Base-by-base conservation (phyloP, 2,113 vertebrate genomes). In the Hippopotamus amphibius region DNA sequence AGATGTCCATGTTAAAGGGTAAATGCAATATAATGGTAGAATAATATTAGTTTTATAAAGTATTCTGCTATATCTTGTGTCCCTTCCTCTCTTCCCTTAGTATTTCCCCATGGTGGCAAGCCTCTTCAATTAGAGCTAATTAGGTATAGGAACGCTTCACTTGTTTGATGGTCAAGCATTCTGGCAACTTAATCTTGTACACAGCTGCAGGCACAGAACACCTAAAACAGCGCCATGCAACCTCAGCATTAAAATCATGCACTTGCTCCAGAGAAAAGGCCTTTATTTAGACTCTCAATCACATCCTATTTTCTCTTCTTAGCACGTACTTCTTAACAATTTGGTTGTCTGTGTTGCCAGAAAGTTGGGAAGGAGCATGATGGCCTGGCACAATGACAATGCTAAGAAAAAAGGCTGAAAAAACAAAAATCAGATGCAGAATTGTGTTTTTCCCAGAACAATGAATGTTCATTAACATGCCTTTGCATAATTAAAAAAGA, bases 11-110 rank as follows among this genome's bases (percentile, higher is more conserved):
- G 43, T 21, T 80, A 86, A 68, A 61, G 30, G 48, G 41, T 84
- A 88, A 81, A 83, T 83, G 68, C 30, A 55, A 59, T 57, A 43
- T n/a, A 93, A 95, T 41, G 26, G 63, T 46, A 89, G 83, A 77
- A 63, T 9, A 57, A 69, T n/a, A 46, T 3, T 28, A 43, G 4
- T 88, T 88, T 88, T 50, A 71, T 13, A 26, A 37, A 61, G 33
- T 71, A 69, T 79, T 26, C 71, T 71, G 10, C 71, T 91, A 86
- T 2, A 61, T 72, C 26, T 79, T 61, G 33, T 50, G 22, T 79
- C 61, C 80, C 22, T 76, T 37, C 14, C 5, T 76, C 69, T 90
- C 71, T 41, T 88, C 46, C 74, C 53, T 94, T 80, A 68, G 16
- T 69, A 61, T 24, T 77, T 66, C 12, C 4, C 1, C 71, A 79